Evolutionary conservation across 2,888 invertebrate genomes (phyloP).

Genomic region (Blastobasis lacticolella): DNA sequence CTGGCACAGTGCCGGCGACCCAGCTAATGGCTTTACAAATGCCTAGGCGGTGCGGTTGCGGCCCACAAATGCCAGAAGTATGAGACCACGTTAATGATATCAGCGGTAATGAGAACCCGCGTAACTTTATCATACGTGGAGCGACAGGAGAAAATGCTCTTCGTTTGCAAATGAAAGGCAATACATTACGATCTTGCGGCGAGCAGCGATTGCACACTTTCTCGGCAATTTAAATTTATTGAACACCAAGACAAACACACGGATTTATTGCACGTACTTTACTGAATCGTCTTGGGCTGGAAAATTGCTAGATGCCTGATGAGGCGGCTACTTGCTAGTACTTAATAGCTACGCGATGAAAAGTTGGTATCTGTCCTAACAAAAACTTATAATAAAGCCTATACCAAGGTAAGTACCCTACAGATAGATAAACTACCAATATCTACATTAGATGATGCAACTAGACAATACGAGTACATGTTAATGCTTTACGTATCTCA

Average conservation of each 20-base stretch:
- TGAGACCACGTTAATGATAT: slow-evolving; percentile 47
- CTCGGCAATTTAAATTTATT: slow-evolving; percentile 43
- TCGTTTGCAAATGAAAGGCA: slow-evolving; percentile 59
- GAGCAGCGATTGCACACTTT: slow-evolving; percentile 46
- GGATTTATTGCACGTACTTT: too few relatives aligned
- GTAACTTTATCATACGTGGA: slow-evolving; percentile 60
- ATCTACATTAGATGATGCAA: too few relatives aligned
- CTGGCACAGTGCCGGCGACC: slow-evolving; percentile 19
- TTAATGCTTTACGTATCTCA: too few relatives aligned
- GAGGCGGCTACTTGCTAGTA: too few relatives aligned
- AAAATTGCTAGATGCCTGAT: too few relatives aligned
- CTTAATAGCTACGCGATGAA: too few relatives aligned
- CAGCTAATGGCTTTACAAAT: slow-evolving; percentile 21
- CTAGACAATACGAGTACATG: too few relatives aligned
- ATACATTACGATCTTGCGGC: slow-evolving; percentile 40
- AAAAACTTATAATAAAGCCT: too few relatives aligned
- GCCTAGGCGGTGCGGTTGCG: slow-evolving; percentile 30
- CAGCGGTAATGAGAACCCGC: slow-evolving; percentile 49
- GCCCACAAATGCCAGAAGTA: slow-evolving; percentile 36
- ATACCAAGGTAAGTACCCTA: too few relatives aligned
- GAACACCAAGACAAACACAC: not conserved
- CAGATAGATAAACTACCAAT: too few relatives aligned
- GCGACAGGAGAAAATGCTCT: slow-evolving; percentile 54
- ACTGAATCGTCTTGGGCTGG: too few relatives aligned
- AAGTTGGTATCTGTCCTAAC: too few relatives aligned